Evolutionary conservation across 2,888 invertebrate genomes (phyloP), one percentile per base, ranked within the genome.

Genomic region (Agriopis aurantiaria): DNA sequence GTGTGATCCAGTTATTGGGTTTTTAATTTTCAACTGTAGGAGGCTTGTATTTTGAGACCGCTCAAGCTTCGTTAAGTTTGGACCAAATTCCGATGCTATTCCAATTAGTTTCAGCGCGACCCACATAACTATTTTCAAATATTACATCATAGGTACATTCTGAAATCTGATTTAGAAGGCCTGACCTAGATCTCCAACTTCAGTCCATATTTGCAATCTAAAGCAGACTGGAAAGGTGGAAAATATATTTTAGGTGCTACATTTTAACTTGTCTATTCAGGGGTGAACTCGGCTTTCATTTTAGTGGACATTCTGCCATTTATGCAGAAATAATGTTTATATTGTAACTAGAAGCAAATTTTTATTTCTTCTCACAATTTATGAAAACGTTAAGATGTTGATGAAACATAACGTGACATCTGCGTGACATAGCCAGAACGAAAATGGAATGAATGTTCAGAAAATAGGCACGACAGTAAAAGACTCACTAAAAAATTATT

Each of bases 111-210:
- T 40, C 55, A 43, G 41, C 9, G 59, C 58, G 60, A 56, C 59
- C 72, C 49, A 63, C 11, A 56, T 52, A 43, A 59, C 60, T 65
- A 65, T 60, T 69, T 60, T 46, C 33, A 48, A 56, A 40, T 17
- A 17, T 69, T 60, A 69, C 65, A 58, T 48, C 58, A 23, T 23
- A 2, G n/a, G 46, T 58, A 46, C 23, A 45, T 48, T 55, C 23
- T n/a, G 11, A 17, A 68, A 60, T 41, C 41, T 48, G 57, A 61
- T 57, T 65, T 61, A 40, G 69, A 62, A 48, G 65, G 41, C 46
- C 65, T 69, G 65, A 65, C 69, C 65, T 43, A 33, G 52, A 48
- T 69, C 43, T 55, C 53, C 61, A 69, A 69, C 57, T 60, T 52
- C 60, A 69, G 55, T 17, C 23, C 59, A 64, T 55, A 63, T 55